These are phyloP conservation scores for Apodemus agrarius DNA, from an alignment of 2,797 vertebrate species.

Conservation along the genomic window DNA sequence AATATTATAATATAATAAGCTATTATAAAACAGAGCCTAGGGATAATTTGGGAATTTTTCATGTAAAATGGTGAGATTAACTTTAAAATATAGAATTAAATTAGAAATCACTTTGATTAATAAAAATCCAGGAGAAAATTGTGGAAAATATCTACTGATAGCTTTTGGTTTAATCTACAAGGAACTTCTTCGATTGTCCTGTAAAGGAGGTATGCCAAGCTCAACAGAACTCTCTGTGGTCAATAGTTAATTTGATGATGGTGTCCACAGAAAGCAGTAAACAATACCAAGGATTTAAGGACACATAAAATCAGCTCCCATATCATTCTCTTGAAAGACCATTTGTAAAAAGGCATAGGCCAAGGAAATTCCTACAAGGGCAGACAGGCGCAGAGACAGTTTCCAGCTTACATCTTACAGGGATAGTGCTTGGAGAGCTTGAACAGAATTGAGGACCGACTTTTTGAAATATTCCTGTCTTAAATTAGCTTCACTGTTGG, in stretches of 20 bases:
- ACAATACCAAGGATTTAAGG: not conserved
- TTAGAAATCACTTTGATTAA: not conserved
- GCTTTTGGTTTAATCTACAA: not conserved
- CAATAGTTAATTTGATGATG: constrained; percentile 15
- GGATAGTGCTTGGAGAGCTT: not conserved
- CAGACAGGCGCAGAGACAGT: not conserved
- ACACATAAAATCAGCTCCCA: not conserved
- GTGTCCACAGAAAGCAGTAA: not conserved
- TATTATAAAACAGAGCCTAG: not conserved
- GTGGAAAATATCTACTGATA: constrained; percentile 6
- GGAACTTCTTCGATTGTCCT: not conserved
- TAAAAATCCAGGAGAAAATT: not conserved
- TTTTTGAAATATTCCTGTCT: not conserved
- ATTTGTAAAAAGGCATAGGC: not conserved
- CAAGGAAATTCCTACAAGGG: not conserved
- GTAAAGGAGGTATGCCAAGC: not conserved
- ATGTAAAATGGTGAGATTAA: not conserved
- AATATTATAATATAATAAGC: not conserved
- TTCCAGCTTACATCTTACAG: not conserved
- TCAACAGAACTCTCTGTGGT: not conserved
- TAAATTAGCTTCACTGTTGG: not conserved
- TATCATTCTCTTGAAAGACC: not conserved
- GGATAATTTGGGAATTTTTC: not conserved
- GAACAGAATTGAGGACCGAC: not conserved
- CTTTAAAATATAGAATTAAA: not conserved